Evolutionary conservation across 1,140 invertebrate genomes (phyloP).

Genomic region (Heliconius hewitsoni): DNA sequence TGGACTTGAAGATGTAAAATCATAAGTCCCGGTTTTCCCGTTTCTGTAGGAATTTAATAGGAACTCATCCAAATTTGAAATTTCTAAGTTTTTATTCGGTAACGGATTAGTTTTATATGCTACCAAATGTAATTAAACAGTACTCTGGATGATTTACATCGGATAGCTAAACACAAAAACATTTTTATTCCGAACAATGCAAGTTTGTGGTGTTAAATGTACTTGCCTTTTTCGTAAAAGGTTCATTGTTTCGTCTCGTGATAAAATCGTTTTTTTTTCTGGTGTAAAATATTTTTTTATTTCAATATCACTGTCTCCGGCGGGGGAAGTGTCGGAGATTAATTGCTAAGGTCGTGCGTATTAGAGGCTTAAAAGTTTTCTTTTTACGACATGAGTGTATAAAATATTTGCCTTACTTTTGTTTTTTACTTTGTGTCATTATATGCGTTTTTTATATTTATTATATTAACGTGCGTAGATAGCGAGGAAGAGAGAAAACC

Average conservation of each 20-base stretch:
- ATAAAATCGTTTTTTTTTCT: slow-evolving; percentile 22
- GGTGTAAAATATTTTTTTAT: slow-evolving; percentile 22
- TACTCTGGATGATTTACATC: slow-evolving; percentile 28
- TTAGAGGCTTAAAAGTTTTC: neutral
- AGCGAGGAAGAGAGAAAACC: neutral
- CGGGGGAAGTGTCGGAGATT: slow-evolving; percentile 19
- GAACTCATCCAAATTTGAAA: too few species aligned
- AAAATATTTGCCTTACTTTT: neutral
- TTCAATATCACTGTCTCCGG: slow-evolving; percentile 7
- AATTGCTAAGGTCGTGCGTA: slow-evolving; percentile 2
- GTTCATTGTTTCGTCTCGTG: slow-evolving; percentile 32
- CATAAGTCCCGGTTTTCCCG: too few species aligned
- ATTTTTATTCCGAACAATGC: slow-evolving; percentile 29
- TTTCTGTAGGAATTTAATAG: too few species aligned
- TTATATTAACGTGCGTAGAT: neutral
- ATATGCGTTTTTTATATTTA: neutral
- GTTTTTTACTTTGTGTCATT: neutral
- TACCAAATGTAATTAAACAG: neutral
- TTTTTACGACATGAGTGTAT: neutral
- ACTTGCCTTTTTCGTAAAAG: slow-evolving; percentile 32
- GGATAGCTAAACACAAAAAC: slow-evolving; percentile 13
- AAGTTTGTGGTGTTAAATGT: slow-evolving; percentile 37
- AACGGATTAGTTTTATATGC: too few species aligned
- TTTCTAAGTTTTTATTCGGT: too few species aligned
- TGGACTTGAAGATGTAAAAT: too few species aligned